Base-by-base conservation (phyloP, 2,888 invertebrate species). In the Atrina japonica region DNA sequence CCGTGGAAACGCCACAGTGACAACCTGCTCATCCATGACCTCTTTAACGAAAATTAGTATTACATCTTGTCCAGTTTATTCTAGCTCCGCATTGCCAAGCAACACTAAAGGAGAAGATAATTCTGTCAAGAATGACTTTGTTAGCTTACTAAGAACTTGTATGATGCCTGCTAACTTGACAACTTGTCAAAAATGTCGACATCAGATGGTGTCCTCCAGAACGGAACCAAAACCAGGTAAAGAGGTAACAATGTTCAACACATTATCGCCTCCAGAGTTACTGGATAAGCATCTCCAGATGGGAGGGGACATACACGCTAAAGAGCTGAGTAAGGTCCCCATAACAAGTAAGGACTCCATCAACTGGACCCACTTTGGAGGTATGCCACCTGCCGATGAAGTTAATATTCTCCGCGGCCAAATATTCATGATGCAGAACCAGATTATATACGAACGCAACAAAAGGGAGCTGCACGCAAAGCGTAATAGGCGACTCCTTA, bases 401-500 rank as follows among this genome's bases (percentile, higher is more conserved):
- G 81, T 88, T 30, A 86, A 81, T 78, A 88, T 90, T 59, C 81
- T 92, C 16, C 83, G 88, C 69, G 91, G 95, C 81, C 96, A 96
- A 90, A 92, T 96, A 63, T 94, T 95, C 85, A 92, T 97, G 52
- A 93, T 96, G 87, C 95, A 96, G 90, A 94, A 96, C 89, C 96
- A 96, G 91, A 92, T 98, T 77, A 93, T 96, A 90, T 97, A 96
- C 91, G 97, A 97, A 91, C 93, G 96, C 73, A 96, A 97, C 92
- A 94, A 96, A 47, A 93, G 97, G 79, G 96, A 97, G 91, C 95
- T 96, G 77, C 97, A 97, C 90, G 97, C 97, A 23, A 95, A 96
- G 89, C 93, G 97, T 81, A 97, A 97, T 92, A 93, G 97, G 21
- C 93, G 97, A 50, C 93, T 97, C 77, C 93, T 97, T 77, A 96